Evolutionary conservation across 2,113 vertebrate genomes (phyloP).

Genomic region (Gymnarchus niloticus): DNA sequence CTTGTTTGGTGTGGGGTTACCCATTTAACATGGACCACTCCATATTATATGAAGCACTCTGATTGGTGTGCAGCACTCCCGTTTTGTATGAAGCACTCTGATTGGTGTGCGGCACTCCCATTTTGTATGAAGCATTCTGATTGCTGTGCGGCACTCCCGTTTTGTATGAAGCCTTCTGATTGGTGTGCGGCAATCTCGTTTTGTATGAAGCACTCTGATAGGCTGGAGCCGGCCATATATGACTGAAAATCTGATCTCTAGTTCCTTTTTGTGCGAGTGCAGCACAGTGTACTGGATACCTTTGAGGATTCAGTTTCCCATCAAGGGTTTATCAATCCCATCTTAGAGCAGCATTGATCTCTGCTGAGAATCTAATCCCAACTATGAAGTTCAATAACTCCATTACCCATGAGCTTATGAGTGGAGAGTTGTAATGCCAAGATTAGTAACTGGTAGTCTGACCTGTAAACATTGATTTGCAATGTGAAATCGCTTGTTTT

Average conservation of each 20-base stretch:
- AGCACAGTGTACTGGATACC: conserved; percentile 58
- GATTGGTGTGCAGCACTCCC: neutral
- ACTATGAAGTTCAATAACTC: conserved; percentile 73
- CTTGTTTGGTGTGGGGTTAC: neutral
- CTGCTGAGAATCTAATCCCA: conserved; percentile 70
- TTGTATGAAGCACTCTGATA: neutral
- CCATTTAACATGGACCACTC: neutral
- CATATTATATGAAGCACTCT: neutral
- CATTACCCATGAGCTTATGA: conserved; percentile 71
- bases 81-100: neutral
- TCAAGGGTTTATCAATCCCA: conserved; percentile 71
- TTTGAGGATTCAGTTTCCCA: conserved; percentile 72
- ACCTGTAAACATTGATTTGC: conserved; percentile 76
- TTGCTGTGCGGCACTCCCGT: neutral
- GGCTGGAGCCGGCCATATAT: neutral
- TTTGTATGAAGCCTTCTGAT: neutral
- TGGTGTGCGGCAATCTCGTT: neutral
- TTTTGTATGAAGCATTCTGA: neutral
- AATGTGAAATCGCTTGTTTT: conserved; percentile 71
- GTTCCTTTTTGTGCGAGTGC: conserved; percentile 53
- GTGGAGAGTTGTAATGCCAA: conserved; percentile 71
- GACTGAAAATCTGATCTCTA: conserved; percentile 11
- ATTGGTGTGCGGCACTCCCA: neutral
- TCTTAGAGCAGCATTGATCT: conserved; percentile 73
- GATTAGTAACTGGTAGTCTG: conserved; percentile 70